A percentile compares a stretch with the other conserved stretches of the same genome.
Conservation (phyloP, 2,888 invertebrate species). For the Apamea epomidion region DNA sequence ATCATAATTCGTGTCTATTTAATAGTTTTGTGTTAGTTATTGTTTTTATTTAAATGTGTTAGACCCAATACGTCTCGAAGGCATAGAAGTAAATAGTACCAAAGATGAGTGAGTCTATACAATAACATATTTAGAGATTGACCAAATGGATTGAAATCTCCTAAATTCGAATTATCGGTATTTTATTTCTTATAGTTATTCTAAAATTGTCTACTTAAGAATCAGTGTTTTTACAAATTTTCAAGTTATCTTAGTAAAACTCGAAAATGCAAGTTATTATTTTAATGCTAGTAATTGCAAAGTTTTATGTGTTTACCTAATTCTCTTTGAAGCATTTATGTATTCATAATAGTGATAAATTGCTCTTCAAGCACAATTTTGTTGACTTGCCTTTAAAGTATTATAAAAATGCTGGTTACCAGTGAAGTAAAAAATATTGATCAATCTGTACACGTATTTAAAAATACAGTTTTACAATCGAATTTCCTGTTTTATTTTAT, state of each 20-base stretch:
- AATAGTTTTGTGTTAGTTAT: slow-evolving; percentile 14
- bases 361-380: slow-evolving; percentile 21
- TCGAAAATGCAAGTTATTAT: too few species aligned
- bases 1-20: slow-evolving; percentile 4
- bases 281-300: neutral
- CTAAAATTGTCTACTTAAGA: slow-evolving; percentile 20
- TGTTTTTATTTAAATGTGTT: slow-evolving; percentile 31
- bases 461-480: slow-evolving; percentile 46
- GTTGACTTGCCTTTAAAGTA: slow-evolving; percentile 3
- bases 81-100: slow-evolving; percentile 55
- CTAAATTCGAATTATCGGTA: slow-evolving; percentile 9
- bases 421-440: slow-evolving; percentile 29
- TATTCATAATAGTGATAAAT: slow-evolving; percentile 4
- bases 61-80: slow-evolving; percentile 40
- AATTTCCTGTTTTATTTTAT: slow-evolving; percentile 25
- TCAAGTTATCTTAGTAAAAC: neutral
- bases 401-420: slow-evolving; percentile 23
- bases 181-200: neutral
- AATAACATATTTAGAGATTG: slow-evolving; percentile 12
- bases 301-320: neutral
- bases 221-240: neutral
- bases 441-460: slow-evolving; percentile 24
- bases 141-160: slow-evolving; percentile 25
- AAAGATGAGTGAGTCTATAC: slow-evolving; percentile 59
- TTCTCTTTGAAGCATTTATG: slow-evolving; percentile 20